Conservation (phyloP, 2,113 vertebrate genomes). For the Prionailurus viverrinus region DNA sequence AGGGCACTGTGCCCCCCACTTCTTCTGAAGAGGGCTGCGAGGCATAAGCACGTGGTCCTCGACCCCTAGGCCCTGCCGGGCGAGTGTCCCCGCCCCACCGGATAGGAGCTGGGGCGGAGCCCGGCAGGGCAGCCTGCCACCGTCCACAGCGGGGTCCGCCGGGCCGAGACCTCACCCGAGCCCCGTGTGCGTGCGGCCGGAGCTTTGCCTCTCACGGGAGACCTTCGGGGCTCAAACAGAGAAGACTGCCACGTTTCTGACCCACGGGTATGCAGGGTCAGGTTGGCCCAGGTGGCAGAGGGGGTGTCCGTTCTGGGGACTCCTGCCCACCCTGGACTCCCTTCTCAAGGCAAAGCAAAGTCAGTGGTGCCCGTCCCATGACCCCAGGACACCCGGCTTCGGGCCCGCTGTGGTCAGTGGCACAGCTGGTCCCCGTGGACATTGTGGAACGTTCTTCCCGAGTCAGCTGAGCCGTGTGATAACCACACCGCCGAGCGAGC, state of each 20-base stretch:
- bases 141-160: no score
- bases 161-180: neutral
- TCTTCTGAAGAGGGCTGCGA: neutral
- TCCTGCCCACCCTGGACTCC: neutral
- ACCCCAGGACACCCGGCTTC: neutral
- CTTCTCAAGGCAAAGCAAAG: neutral
- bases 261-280: neutral
- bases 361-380: neutral
- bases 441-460: neutral
- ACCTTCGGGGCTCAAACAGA: neutral
- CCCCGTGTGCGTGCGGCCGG: no score
- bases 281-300: neutral
- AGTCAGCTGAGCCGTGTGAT: neutral
- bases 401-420: neutral
- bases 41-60: neutral
- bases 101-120: neutral
- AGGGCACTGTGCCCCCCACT: no score
- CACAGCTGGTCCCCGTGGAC: neutral
- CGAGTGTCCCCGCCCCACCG: neutral
- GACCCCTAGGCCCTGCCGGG: neutral
- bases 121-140: rapidly evolving
- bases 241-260: neutral
- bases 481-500: rapidly evolving
- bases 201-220: neutral
- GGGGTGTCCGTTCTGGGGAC: neutral